Evolutionary conservation across 1,140 invertebrate genomes (phyloP), one percentile per base, ranked within the genome.

Genomic region (Ephestia elutella): DNA sequence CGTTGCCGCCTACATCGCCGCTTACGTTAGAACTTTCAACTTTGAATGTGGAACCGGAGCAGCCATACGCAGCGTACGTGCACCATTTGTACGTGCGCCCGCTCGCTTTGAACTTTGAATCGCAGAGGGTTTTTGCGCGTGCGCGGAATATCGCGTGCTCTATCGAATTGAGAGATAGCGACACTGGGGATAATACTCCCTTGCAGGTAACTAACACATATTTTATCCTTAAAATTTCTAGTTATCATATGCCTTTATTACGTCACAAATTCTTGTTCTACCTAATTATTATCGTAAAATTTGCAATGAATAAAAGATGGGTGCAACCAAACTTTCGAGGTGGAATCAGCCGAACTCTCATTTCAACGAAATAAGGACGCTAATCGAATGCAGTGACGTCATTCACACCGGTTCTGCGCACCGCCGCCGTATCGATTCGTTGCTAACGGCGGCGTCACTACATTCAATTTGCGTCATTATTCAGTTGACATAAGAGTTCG

Each of bases 11-110:
- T 25, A 91, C 89, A 38, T 82, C 89, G 55, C 92, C 93, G 25
- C 92, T 95, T 10, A 95, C 95, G 0, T 65, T 97, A 35, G 96
- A 98, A 87, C 88, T 98, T 51, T 91, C 94, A 13, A 95, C 97
- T 73, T 94, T 98, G 71, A 93, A 94, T 65, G 91, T 92, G 49
- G 92, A 91, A 50, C 91, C 90, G 8, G 94, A 94, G 59, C 92
- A 95, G 83, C 96, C 96, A 2, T 94, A 94, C 70, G 94, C 94
- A 0, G 93, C 91, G 18, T 98, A 94, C 80, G 86, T 93, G 3
- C 97, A 99, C 88, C 94, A 97, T 80, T 85, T 99, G 0, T 98
- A 97, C 83, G 93, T 99, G 1, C 97, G 97, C 86, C 97, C 97
- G 0, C 88, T 95, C 59, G 91, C 89, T 56, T 87, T 99, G 8